phyloP scores from a whole-genome alignment of 2,888 invertebrate genomes.

The Stenchaetothrips biformis region DNA sequence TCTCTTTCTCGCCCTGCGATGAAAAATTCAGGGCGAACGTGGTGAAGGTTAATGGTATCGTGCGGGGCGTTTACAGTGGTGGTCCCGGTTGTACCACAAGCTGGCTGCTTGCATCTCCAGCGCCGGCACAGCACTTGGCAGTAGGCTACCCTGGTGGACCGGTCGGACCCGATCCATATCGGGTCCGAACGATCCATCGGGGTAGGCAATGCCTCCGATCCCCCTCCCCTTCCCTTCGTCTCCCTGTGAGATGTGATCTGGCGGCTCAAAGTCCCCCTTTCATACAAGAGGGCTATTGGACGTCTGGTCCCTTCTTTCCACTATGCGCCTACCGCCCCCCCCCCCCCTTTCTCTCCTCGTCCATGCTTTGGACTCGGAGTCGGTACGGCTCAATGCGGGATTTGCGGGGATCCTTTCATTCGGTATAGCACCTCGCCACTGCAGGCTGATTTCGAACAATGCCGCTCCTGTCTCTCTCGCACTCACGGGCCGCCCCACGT shows the following conservation, averaged over 20 bases:
- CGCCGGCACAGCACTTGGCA: background rate
- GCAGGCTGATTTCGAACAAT: background rate
- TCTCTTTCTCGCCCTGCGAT: background rate
- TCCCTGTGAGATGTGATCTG: conserved; percentile 12
- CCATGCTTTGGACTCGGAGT: background rate
- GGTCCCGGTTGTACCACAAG: background rate
- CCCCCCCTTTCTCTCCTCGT: background rate
- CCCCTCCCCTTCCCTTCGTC: background rate
- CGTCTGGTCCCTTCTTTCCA: background rate
- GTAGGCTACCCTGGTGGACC: too few species aligned
- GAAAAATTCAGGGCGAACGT: background rate
- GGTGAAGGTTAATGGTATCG: background rate
- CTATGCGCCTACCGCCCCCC: background rate
- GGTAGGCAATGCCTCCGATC: background rate
- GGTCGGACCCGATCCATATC: too few species aligned
- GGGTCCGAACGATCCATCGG: too few species aligned
- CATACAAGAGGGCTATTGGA: conserved; percentile 20
- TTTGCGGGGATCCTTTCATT: conserved; percentile 9
- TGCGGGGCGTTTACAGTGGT: background rate
- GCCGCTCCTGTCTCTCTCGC: background rate
- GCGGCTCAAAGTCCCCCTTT: conserved; percentile 12
- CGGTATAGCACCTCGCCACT: background rate
- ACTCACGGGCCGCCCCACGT: background rate
- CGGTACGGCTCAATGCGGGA: conserved; percentile 20
- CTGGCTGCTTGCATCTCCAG: background rate